Conservation (phyloP, 2,797 vertebrate genomes). For the Pyrocephalus nanus region DNA sequence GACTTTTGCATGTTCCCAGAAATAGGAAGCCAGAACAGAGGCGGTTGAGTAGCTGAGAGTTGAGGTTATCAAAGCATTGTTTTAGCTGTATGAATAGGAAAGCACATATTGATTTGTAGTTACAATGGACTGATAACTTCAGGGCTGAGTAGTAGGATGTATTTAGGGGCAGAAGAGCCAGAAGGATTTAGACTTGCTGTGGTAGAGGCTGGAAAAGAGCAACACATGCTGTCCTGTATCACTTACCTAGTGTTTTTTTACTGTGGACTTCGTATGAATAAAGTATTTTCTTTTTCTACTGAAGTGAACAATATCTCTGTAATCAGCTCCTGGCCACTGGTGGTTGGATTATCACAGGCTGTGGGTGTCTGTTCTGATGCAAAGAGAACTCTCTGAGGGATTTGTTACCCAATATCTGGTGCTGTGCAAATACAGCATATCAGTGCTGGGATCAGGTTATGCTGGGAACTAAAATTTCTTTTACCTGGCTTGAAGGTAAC, state of each 20-base stretch:
- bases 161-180: not conserved
- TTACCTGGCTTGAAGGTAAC: not conserved
- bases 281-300: not conserved
- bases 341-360: not conserved
- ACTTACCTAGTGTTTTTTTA: not conserved
- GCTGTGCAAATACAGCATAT: not conserved
- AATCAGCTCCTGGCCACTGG: not conserved
- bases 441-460: not conserved
- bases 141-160: not conserved
- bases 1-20: slow-evolving; percentile 57
- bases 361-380: not conserved
- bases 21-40: slow-evolving; percentile 45
- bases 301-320: not conserved
- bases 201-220: not conserved
- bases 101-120: not conserved
- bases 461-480: not conserved
- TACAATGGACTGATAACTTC: not conserved
- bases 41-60: slow-evolving; percentile 13
- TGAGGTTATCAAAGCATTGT: slow-evolving; percentile 35
- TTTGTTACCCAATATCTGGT: not conserved
- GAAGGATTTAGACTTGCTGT: not conserved
- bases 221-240: not conserved
- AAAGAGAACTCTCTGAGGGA: not conserved
- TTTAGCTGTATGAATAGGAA: not conserved
- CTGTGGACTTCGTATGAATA: not conserved